phyloP scores from a whole-genome alignment of 2,113 vertebrate species.

The Dermatemys mawii region DNA sequence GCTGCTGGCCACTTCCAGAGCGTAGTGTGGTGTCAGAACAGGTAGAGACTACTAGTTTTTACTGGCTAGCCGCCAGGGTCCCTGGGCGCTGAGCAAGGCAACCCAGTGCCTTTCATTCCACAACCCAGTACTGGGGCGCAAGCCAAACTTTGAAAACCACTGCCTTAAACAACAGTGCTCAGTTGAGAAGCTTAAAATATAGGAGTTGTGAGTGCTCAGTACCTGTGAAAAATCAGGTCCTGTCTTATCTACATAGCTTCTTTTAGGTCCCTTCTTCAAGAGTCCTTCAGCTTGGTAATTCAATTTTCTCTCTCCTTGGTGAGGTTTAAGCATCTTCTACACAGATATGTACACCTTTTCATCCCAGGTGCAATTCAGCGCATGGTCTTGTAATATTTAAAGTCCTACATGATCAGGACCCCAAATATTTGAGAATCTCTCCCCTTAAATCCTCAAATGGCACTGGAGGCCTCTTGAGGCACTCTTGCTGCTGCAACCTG shows the following conservation, averaged over 20 bases:
- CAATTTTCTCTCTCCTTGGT: neutral
- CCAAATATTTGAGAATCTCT: neutral
- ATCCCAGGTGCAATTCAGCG: neutral
- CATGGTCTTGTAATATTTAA: neutral
- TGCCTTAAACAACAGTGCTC: neutral
- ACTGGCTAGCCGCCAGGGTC: too few species aligned
- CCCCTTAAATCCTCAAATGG: neutral
- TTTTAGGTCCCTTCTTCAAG: neutral
- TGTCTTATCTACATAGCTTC: neutral
- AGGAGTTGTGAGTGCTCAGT: neutral
- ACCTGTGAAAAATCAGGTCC: neutral
- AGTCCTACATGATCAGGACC: neutral
- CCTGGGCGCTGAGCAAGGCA: too few species aligned
- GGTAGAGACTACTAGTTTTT: too few species aligned
- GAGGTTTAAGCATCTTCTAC: neutral
- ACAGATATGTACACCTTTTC: neutral
- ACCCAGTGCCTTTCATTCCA: too few species aligned
- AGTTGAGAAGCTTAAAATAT: neutral
- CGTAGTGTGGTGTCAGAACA: too few species aligned
- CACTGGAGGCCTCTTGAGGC: neutral
- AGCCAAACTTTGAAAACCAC: too few species aligned
- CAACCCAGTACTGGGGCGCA: too few species aligned
- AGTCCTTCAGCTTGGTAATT: neutral
- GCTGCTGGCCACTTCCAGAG: too few species aligned
- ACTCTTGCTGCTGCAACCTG: neutral